Percentiles rank a stretch among this genome's conserved stretches.
Conservation (phyloP, 2,888 invertebrate species). For the Cheilosia impressa region DNA sequence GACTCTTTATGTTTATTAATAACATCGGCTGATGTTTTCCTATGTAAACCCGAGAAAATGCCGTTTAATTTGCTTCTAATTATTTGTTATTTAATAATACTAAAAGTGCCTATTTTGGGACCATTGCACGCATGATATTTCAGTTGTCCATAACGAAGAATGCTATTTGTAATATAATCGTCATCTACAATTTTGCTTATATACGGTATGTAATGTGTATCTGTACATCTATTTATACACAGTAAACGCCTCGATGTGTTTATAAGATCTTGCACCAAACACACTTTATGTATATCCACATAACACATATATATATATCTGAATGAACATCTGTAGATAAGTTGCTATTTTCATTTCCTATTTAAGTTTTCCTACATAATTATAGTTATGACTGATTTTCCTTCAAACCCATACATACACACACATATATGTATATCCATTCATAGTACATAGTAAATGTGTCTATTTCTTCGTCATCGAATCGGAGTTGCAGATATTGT, state of each 20-base stretch:
- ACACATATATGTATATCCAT: neutral
- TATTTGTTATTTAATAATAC: too few species aligned
- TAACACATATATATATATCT: too few species aligned
- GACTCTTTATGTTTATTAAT: too few species aligned
- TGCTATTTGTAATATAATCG: slow-evolving; percentile 57
- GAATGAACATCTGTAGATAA: slow-evolving; percentile 30
- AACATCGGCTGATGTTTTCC: too few species aligned
- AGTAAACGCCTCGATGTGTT: slow-evolving; percentile 50
- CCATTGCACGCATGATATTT: slow-evolving; percentile 15
- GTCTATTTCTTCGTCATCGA: slow-evolving; percentile 30
- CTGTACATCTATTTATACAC: slow-evolving; percentile 60
- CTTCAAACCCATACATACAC: slow-evolving; percentile 12
- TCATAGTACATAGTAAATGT: neutral
- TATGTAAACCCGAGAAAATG: too few species aligned
- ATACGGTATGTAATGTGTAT: slow-evolving; percentile 42
- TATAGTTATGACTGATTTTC: slow-evolving; percentile 57
- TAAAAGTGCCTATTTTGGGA: slow-evolving; percentile 11
- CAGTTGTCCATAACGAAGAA: slow-evolving; percentile 38
- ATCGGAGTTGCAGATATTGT: slow-evolving; percentile 40
- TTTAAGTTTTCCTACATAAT: slow-evolving; percentile 32
- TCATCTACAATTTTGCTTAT: slow-evolving; percentile 47
- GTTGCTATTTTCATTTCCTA: slow-evolving; percentile 43
- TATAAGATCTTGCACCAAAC: slow-evolving; percentile 55
- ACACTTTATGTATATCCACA: slow-evolving; percentile 16
- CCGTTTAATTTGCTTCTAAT: too few species aligned